Conservation (phyloP, 2,113 vertebrate species). For the Planiliza haematocheilus region DNA sequence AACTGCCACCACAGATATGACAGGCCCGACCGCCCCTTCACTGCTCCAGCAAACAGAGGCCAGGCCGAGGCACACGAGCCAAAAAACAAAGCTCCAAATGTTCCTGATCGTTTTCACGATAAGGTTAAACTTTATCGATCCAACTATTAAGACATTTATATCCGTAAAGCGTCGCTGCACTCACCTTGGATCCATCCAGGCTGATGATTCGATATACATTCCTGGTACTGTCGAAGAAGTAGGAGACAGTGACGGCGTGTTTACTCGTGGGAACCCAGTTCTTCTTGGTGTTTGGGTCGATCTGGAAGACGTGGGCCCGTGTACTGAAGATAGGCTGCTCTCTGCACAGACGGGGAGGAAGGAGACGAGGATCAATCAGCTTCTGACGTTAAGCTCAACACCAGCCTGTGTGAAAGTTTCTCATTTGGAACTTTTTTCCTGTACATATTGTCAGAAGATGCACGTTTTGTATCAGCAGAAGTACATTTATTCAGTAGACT, state of each 20-base stretch:
- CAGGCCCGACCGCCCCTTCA: conserved; percentile 17
- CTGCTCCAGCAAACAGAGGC: not conserved
- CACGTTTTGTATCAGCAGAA: too few species aligned
- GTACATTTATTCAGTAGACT: not conserved
- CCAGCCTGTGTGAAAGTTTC: too few species aligned
- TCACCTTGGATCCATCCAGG: conserved; percentile 95
- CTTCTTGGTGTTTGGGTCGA: conserved; percentile 98
- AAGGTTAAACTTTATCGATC: not conserved
- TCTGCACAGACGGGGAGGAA: conserved; percentile 73
- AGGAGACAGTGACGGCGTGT: conserved; percentile 97
- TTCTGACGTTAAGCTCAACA: too few species aligned
- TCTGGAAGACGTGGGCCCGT: conserved; percentile 98
- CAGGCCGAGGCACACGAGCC: not conserved
- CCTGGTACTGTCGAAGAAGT: conserved; percentile 97
- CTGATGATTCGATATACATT: conserved; percentile 99
- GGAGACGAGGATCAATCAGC: not conserved
- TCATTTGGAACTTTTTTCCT: too few species aligned
- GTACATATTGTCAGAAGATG: too few species aligned
- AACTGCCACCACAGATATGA: conserved; percentile 50
- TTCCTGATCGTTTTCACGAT: conserved; percentile 3
- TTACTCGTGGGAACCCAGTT: conserved; percentile 98
- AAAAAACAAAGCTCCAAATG: not conserved
- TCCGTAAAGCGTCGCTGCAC: not conserved
- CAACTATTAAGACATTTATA: too few species aligned
- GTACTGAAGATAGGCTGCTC: conserved; percentile 99